A percentile compares a stretch with the other conserved stretches of the same genome.
Conservation (phyloP, 1,140 invertebrate species). For the Neodiprion pinetum region DNA sequence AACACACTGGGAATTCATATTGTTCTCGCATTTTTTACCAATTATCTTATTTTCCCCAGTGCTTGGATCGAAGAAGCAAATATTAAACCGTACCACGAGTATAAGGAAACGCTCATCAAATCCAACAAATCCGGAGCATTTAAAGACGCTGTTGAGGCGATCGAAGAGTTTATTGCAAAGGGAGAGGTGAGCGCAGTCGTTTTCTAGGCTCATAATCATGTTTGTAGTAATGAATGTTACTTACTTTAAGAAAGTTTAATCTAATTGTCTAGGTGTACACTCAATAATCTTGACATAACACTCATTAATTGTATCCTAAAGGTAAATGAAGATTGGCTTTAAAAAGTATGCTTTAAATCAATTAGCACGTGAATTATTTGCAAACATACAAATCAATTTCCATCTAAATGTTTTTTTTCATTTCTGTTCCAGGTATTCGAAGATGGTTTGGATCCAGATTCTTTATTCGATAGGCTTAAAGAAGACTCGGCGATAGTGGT, state of each 20-base stretch:
- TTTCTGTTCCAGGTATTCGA: slow-evolving; percentile 52
- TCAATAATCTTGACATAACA: too few species aligned
- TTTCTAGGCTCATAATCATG: background rate
- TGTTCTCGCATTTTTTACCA: slow-evolving; percentile 9
- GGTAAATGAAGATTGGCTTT: too few species aligned
- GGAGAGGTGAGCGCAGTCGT: slow-evolving; percentile 66
- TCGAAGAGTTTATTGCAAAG: slow-evolving; percentile 83
- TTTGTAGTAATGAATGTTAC: background rate
- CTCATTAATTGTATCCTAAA: too few species aligned
- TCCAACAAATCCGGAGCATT: slow-evolving; percentile 81
- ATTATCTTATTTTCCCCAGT: slow-evolving; percentile 64
- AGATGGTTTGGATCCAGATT: slow-evolving; percentile 66
- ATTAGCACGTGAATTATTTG: too few species aligned
- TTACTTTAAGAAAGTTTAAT: too few species aligned
- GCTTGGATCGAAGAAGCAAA: slow-evolving; percentile 90
- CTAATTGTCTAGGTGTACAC: too few species aligned
- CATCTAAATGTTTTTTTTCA: background rate
- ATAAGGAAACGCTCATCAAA: slow-evolving; percentile 81
- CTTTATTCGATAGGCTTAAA: slow-evolving; percentile 76
- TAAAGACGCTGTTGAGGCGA: slow-evolving; percentile 85
- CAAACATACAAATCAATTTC: background rate
- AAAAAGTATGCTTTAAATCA: too few species aligned
- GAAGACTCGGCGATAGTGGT: slow-evolving; percentile 57
- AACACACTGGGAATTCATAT: too few species aligned
- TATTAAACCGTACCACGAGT: slow-evolving; percentile 84